Evolutionary conservation across 2,888 invertebrate species (phyloP), one percentile per base, ranked within the genome.

Genomic region (Teleiodes luculella): DNA sequence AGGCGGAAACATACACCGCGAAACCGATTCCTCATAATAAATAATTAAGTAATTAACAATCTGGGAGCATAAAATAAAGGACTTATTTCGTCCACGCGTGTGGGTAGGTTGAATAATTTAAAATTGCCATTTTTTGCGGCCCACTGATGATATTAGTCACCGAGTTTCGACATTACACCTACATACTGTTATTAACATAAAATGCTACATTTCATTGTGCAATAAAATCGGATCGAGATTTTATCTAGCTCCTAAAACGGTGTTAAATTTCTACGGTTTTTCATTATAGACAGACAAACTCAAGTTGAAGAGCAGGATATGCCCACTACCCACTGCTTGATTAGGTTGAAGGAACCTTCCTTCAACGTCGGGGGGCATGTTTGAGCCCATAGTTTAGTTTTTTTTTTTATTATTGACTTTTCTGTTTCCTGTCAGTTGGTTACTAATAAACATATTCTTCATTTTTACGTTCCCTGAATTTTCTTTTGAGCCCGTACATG

Each of bases 61-160:
- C 74, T 80, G 74, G 76, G 76, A 78, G 75, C 74, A 78, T 78
- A 72, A 80, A 81, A 79, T 76, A 78, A 78, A 77, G 73, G 76
- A 80, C 79, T 74, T 74, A 78, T 79, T 72, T 71, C 71, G 72
- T 67, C 66, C 72, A 61, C 61, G n/a, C n/a, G 65, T 81, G 88
- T 89, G 86, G 88, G 88, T 71, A 83, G 88, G 76, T 77, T 82
- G 81, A 77, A 86, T 87, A 86, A 87, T 87, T 86, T 84, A 78
- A 89, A 89, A 88, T 89, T 86, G 87, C 83, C 85, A 86, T 86
- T 87, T 88, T 83, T 43, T 83, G 69, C 69, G 76, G 71, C 88
- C 88, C 87, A 89, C 88, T 80, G 73, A 68, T 80, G 73, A 68
- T 81, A 81, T 89, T 89, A 89, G 86, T 89, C 88, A 88, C 6